These are phyloP conservation scores for Notospermus geniculatus DNA, from an alignment of 1,140 invertebrate species.

Conservation along the genomic window DNA sequence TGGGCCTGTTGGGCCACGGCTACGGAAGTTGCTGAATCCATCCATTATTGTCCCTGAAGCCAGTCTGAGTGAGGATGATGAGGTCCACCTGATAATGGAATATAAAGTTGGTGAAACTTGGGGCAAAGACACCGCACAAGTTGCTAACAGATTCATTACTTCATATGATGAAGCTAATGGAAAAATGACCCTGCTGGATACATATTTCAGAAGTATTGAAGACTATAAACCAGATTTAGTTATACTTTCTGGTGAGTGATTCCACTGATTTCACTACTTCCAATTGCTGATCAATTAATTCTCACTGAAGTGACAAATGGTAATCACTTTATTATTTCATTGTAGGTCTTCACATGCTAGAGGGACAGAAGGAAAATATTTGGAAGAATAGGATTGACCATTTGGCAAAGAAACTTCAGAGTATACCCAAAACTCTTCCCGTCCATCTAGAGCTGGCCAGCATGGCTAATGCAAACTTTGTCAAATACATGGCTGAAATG, in stretches of 20 bases:
- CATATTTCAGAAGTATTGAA: slow-evolving; percentile 53
- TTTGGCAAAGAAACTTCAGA: slow-evolving; percentile 40
- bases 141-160: slow-evolving; percentile 58
- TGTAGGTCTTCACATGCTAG: slow-evolving; percentile 52
- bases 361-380: slow-evolving; percentile 46
- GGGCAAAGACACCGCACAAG: slow-evolving; percentile 46
- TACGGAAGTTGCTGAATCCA: slow-evolving; percentile 48
- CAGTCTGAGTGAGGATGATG: slow-evolving; percentile 51
- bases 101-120: slow-evolving; percentile 55
- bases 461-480: slow-evolving; percentile 52
- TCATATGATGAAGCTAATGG: slow-evolving; percentile 56
- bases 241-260: slow-evolving; percentile 46
- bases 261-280: background rate
- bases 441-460: slow-evolving; percentile 58
- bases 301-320: too few species aligned
- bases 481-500: slow-evolving; percentile 22
- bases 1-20: slow-evolving; percentile 57
- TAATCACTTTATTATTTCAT: background rate
- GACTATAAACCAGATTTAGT: slow-evolving; percentile 53
- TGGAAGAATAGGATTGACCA: slow-evolving; percentile 46
- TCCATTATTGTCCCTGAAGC: slow-evolving; percentile 41
- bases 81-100: slow-evolving; percentile 59
- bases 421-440: slow-evolving; percentile 42
- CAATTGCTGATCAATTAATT: too few species aligned
- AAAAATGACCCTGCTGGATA: slow-evolving; percentile 48